Base-by-base conservation (phyloP, 2,113 vertebrate genomes). In the Cichladusa arquata region DNA sequence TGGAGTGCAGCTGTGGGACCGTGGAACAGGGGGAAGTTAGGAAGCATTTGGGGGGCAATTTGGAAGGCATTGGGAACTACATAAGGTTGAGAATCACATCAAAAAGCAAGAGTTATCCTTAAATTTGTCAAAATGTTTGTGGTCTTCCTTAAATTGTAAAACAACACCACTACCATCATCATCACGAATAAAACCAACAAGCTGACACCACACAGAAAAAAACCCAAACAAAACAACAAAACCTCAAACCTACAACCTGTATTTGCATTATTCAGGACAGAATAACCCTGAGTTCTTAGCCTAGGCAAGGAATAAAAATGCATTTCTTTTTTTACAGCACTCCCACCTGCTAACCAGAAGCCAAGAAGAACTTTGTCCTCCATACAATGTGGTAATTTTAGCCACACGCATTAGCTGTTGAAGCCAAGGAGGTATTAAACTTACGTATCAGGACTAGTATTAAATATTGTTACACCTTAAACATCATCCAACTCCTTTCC, bases 1-100 rank as follows among this genome's bases (percentile, higher is more conserved):
- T 93, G 86, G 71, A 96, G 80, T 44, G 38, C 90, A 93, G 87
- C 81, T 95, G 94, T 53, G 57, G 42, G 53, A 82, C 5, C 13
- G 28, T 60, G 53, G 22, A 92, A 25, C 12, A 70, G 28, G 8
- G 25, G 14, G 17, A 84, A 53, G 25, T 65, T 57, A 60, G n/a
- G 56, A 86, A 95, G 29, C n/a, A 45, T 33, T 86, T 40, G 4
- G 5, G 9, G 28, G n/a, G 19, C 24, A 73, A 33, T 29, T 26
- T 73, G 33, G 33, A 58, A 29, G 62, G 54, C 36, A 72, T 47
- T 5, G 3, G 23, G 36, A 53, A 15, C 19, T 53, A 36, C 0
- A 2, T 18, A 54, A 87, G 31, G 8, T 19, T 74, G 34, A 69
- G 14, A 91, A 89, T 48, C 25, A 33, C 19, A 60, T 60, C 18